These are phyloP conservation scores for Characodon lateralis DNA, from an alignment of 2,797 vertebrate genomes.

Conservation along the genomic window DNA sequence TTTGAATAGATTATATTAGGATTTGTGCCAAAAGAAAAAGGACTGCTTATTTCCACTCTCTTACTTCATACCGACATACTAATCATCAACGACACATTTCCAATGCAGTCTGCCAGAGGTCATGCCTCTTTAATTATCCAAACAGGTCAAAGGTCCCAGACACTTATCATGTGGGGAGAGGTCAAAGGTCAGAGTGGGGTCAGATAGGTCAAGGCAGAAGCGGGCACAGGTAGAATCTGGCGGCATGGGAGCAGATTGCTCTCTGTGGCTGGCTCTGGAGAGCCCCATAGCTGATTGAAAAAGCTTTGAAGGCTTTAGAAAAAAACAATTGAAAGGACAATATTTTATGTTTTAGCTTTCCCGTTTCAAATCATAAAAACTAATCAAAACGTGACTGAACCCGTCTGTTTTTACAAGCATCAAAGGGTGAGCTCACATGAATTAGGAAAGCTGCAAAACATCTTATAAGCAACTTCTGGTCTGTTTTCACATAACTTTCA, in stretches of 20 bases:
- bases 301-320: background rate
- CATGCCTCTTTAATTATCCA: conserved; percentile 79
- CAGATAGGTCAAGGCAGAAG: conserved; percentile 65
- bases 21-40: background rate
- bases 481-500: no score
- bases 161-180: conserved; percentile 74
- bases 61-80: conserved; percentile 70
- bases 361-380: background rate
- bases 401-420: no score
- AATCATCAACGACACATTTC: conserved; percentile 63
- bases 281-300: conserved; percentile 42
- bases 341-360: background rate
- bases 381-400: no score
- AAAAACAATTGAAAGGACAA: background rate
- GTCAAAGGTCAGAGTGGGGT: conserved; percentile 70
- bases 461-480: no score
- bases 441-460: no score
- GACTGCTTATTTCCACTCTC: conserved; percentile 38
- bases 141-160: conserved; percentile 76
- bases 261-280: conserved; percentile 28
- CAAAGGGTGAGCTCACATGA: no score
- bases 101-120: conserved; percentile 66
- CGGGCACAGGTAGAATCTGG: conserved; percentile 43
- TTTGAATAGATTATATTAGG: background rate
- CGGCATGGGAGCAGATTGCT: conserved; percentile 39